Conservation (phyloP, 2,113 vertebrate species). For the Daubentonia madagascariensis region DNA sequence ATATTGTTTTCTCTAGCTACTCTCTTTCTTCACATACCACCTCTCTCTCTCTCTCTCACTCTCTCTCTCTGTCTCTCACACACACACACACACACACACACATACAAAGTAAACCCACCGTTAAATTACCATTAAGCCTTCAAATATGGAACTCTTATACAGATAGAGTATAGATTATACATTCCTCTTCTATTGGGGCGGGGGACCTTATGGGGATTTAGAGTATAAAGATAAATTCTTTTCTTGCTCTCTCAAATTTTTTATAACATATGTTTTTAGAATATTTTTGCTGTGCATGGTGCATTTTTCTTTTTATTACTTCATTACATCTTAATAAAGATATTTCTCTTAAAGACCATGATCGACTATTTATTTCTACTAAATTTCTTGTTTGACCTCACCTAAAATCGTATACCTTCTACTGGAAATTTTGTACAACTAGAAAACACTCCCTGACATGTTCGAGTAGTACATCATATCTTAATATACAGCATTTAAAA, state of each 20-base stretch:
- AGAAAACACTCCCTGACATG: background rate
- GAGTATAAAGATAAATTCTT: background rate
- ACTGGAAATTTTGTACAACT: constrained; percentile 3
- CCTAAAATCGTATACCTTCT: constrained; percentile 27
- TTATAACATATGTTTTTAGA: constrained; percentile 22
- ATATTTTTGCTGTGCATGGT: background rate
- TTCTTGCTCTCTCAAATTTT: background rate
- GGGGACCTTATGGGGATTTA: background rate
- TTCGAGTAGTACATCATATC: background rate
- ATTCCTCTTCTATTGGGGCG: background rate
- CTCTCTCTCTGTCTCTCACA: background rate
- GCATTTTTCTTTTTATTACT: constrained; percentile 13
- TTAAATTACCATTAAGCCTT: constrained; percentile 17
- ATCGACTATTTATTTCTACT: constrained; percentile 56
- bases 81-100: background rate
- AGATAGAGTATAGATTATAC: background rate
- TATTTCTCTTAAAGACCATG: background rate
- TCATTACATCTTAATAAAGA: background rate
- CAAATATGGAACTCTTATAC: background rate
- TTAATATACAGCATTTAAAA: constrained; percentile 18
- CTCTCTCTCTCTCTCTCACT: too few species aligned
- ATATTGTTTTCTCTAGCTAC: background rate
- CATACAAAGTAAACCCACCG: background rate
- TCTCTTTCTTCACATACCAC: background rate
- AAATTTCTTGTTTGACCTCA: constrained; percentile 34